Conservation (phyloP, 2,888 invertebrate genomes). For the Sylvicola fuscatus region DNA sequence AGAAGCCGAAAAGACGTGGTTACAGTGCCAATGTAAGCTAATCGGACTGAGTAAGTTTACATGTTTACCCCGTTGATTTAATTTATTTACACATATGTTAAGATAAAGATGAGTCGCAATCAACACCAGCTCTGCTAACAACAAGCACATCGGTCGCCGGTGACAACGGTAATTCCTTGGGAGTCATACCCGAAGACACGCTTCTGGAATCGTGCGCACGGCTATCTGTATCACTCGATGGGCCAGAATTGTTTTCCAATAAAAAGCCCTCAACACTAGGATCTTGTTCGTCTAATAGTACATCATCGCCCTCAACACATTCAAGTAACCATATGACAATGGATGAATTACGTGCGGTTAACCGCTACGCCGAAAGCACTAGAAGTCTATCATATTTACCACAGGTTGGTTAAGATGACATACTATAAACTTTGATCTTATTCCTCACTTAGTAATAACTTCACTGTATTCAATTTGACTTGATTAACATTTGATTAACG, state of each 20-base stretch:
- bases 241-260: constrained; percentile 48
- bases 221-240: constrained; percentile 72
- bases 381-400: constrained; percentile 80
- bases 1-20: constrained; percentile 77
- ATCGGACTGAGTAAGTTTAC: constrained; percentile 40
- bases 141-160: constrained; percentile 37
- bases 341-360: constrained; percentile 67
- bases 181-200: constrained; percentile 72
- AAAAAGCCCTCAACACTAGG: constrained; percentile 18
- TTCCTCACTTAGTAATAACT: too few relatives aligned
- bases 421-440: too few relatives aligned
- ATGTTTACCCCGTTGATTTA: constrained; percentile 1
- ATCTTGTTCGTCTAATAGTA: constrained; percentile 45
- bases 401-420: constrained; percentile 31
- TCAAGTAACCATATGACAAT: constrained; percentile 49
- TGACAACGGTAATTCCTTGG: constrained; percentile 39
- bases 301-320: constrained; percentile 44
- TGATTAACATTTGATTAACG: too few relatives aligned
- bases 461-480: too few relatives aligned
- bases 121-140: constrained; percentile 65
- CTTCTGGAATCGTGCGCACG: constrained; percentile 70
- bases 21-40: constrained; percentile 74
- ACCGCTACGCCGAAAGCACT: constrained; percentile 80
- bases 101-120: constrained; percentile 77
- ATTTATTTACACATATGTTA: constrained; percentile 18